Percentiles rank a stretch among this genome's conserved stretches.
phyloP scores from a whole-genome alignment of 2,113 vertebrate species.

The Heterocephalus glaber region DNA sequence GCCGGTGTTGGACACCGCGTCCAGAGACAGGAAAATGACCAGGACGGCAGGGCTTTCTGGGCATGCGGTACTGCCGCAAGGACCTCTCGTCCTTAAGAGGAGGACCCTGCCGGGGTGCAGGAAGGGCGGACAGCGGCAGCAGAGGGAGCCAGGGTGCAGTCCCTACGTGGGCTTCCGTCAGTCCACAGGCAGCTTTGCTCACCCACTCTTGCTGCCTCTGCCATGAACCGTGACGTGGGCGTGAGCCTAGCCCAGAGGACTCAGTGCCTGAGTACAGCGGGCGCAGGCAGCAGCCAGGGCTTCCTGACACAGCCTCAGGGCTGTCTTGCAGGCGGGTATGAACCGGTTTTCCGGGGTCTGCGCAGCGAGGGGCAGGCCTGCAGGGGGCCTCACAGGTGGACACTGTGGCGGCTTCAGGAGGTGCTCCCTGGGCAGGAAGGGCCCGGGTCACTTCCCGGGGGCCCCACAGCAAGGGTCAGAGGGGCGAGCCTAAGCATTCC shows the following conservation, averaged over 20 bases:
- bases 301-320: rapidly evolving
- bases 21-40: background rate
- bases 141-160: background rate
- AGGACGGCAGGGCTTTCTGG: background rate
- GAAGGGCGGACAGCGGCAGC: background rate
- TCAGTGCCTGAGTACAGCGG: rapidly evolving
- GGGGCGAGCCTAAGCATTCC: background rate
- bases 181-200: background rate
- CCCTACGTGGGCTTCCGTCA: background rate
- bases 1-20: background rate
- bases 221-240: background rate
- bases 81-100: background rate
- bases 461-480: background rate
- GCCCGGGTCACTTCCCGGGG: background rate
- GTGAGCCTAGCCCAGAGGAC: background rate
- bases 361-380: background rate
- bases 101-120: background rate
- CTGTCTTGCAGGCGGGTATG: no score
- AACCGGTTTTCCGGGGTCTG: background rate
- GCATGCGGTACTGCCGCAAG: rapidly evolving
- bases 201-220: background rate
- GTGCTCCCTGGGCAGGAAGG: background rate
- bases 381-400: background rate
- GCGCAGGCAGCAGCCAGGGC: background rate
- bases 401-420: background rate